Evolutionary conservation across 2,888 invertebrate species (phyloP).

Genomic region (Platycheirus rosarum): DNA sequence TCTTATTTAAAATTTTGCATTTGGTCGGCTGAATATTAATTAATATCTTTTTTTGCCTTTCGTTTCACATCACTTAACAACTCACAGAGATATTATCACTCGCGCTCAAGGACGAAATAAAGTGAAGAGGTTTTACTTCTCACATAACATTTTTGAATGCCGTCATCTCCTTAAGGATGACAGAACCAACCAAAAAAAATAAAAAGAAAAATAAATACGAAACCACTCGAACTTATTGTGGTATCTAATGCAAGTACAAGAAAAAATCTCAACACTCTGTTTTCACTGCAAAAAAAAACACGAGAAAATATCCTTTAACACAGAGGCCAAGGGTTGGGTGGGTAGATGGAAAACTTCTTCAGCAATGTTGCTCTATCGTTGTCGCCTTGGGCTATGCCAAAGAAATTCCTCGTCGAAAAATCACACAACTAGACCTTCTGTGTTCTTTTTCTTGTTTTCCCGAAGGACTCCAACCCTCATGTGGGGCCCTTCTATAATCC

Average conservation of each 20-base stretch:
- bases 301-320: conserved; percentile 43
- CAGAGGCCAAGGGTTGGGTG: neutral
- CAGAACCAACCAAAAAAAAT: conserved; percentile 6
- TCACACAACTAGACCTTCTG: conserved; percentile 12
- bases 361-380: conserved; percentile 32
- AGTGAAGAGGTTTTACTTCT: conserved; percentile 45
- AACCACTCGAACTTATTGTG: conserved; percentile 32
- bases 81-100: conserved; percentile 49
- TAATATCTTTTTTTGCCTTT: conserved; percentile 5
- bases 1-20: conserved; percentile 15
- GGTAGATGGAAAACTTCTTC: neutral
- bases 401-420: conserved; percentile 17
- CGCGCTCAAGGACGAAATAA: conserved; percentile 50
- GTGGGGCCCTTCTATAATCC: conserved; percentile 15
- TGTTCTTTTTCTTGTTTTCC: neutral
- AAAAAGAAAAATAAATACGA: conserved; percentile 11
- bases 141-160: conserved; percentile 49
- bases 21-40: conserved; percentile 35
- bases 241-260: conserved; percentile 59
- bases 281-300: conserved; percentile 4
- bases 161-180: conserved; percentile 44
- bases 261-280: conserved; percentile 48
- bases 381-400: neutral
- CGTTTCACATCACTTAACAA: conserved; percentile 39
- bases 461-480: conserved; percentile 16